Base-by-base conservation (phyloP, 1,140 invertebrate species). In the Hestina assimilis region DNA sequence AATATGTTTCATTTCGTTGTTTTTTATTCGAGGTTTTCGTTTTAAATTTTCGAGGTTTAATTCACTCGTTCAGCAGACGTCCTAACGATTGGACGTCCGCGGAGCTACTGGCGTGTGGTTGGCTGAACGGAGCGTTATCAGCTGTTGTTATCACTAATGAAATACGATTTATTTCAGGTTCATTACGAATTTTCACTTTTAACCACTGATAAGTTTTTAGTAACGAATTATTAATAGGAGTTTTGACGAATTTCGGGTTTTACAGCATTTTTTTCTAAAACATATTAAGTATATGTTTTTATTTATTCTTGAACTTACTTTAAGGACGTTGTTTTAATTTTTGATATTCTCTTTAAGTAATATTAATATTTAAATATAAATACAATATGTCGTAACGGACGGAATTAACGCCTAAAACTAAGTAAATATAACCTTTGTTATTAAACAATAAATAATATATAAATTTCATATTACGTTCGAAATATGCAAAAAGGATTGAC, bases 11-110 rank as follows among this genome's bases (percentile, higher is more conserved):
- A 14, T 55, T 69, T 69, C 53, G 58, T 63, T 61, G 35, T 58
- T 64, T 45, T 66, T 58, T 79, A 77, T 79, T 84, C 81, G 72
- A 61, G 69, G 67, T 69, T 65, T 79, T 84, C 69, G 78, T 78
- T 71, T 59, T 47, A 33, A 66, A 67, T 40, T 17, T 48, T 75
- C 64, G 71, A 69, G 72, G 64, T 65, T 63, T 55, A 26, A 33
- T 57, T 64, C 53, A 52, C 64, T 62, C 59, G 19, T 15, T 56
- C 15, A 47, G 15, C 56, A 66, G 59, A 77, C 82, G 79, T 81
- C 76, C 73, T 48, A 21, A 21, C 63, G 40, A 20, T 17, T 21
- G 71, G 78, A 77, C 78, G 78, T 71, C 72, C 60, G 71, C 64
- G 51, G 69, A 69, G 59, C 65, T 61, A 85, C 82, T 85, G 73